Conservation (phyloP, 2,888 invertebrate species). For the Euspilapteryx auroguttella region DNA sequence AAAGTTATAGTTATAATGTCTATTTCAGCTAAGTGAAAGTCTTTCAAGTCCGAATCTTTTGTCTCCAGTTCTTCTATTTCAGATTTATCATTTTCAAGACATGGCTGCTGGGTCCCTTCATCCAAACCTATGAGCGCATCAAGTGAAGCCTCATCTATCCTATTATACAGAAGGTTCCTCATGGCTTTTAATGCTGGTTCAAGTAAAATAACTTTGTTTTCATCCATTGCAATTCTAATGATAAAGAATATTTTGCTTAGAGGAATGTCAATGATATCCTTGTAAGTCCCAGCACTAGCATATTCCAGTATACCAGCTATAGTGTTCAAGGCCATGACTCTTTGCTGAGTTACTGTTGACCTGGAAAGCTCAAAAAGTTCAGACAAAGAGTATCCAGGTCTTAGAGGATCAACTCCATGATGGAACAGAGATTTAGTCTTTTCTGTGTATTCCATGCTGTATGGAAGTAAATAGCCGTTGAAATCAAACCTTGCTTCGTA, state of each 20-base stretch:
- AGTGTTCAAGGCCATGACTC: conserved; percentile 76
- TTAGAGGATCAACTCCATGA: conserved; percentile 89
- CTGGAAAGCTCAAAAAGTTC: conserved; percentile 82
- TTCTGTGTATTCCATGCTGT: conserved; percentile 60
- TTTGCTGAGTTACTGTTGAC: conserved; percentile 80
- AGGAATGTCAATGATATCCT: conserved; percentile 73
- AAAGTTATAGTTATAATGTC: conserved; percentile 76
- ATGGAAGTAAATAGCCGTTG: conserved; percentile 76
- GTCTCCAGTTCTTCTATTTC: conserved; percentile 60
- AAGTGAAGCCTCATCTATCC: conserved; percentile 77
- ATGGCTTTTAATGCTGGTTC: conserved; percentile 78
- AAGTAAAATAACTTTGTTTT: conserved; percentile 71
- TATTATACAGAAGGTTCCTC: conserved; percentile 72
- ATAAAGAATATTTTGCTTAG: conserved; percentile 78
- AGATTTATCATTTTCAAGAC: conserved; percentile 46
- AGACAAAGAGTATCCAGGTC: conserved; percentile 88
- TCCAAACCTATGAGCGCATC: conserved; percentile 70
- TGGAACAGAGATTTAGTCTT: conserved; percentile 74
- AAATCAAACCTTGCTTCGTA: conserved; percentile 87
- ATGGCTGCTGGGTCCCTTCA: conserved; percentile 66
- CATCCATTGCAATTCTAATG: conserved; percentile 84
- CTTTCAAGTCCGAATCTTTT: conserved; percentile 69
- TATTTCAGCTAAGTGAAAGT: conserved; percentile 82
- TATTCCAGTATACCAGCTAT: conserved; percentile 78
- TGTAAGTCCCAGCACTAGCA: conserved; percentile 75